Conservation (phyloP, 2,797 vertebrate genomes). For the Arctocebus calabarensis region DNA sequence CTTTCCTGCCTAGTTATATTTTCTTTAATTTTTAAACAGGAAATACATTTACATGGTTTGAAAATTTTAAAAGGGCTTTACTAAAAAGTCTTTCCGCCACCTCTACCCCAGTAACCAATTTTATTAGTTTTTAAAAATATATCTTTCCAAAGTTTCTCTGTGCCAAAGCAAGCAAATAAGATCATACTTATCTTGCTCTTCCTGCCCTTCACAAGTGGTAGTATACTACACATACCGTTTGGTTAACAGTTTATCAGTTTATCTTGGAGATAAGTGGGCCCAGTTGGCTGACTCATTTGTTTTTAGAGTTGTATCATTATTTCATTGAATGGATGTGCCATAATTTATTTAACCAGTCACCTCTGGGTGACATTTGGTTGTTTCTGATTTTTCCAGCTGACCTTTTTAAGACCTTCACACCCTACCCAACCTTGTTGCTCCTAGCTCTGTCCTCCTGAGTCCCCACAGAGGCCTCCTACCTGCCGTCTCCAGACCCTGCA, state of each 20-base stretch:
- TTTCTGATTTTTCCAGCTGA: not conserved
- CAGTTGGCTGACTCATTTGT: not conserved
- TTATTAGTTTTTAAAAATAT: not conserved
- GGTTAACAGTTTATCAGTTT: not conserved
- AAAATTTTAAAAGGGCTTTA: not conserved
- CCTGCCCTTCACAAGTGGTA: not conserved
- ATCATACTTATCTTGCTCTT: not conserved
- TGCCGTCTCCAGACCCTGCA: not conserved
- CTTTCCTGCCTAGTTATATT: not conserved
- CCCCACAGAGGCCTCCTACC: not conserved
- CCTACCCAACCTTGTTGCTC: not conserved
- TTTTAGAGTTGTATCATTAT: conserved; percentile 17
- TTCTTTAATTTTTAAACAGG: not conserved
- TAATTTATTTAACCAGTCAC: conserved; percentile 22
- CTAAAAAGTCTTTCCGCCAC: not conserved
- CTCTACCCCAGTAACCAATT: not conserved
- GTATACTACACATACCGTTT: not conserved
- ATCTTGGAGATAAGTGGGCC: conserved; percentile 49
- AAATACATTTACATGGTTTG: not conserved
- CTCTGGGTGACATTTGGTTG: not conserved
- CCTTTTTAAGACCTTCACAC: not conserved
- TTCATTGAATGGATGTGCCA: not conserved
- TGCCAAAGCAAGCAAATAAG: conserved; percentile 44
- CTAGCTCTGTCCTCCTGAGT: not conserved
- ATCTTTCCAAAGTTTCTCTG: conserved; percentile 14